Percentiles rank a stretch among this genome's conserved stretches.
Conservation (phyloP, 53 echinoderm and acorn worm genomes). For the Holothuria scabra region DNA sequence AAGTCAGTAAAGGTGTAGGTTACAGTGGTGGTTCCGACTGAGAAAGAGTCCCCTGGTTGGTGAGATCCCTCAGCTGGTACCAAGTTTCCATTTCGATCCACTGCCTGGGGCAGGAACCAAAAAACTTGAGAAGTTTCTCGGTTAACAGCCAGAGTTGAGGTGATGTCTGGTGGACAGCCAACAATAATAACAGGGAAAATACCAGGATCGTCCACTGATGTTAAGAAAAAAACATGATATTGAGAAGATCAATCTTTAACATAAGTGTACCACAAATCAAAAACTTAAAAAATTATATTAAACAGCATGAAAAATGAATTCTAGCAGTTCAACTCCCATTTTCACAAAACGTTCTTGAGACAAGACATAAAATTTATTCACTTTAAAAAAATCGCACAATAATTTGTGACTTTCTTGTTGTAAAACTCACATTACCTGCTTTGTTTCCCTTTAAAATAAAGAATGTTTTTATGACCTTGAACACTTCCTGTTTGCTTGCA, state of each 20-base stretch:
- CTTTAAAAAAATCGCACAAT: no score
- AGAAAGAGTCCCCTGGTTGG: constrained; percentile 15
- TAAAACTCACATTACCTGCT: no score
- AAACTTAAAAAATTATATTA: no score
- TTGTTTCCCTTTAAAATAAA: no score
- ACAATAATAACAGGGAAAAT: constrained; percentile 11
- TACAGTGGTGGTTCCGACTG: constrained; percentile 4
- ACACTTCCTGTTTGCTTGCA: no score
- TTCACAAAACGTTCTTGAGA: no score
- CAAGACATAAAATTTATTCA: no score
- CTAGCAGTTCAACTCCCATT: no score
- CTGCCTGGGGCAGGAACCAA: constrained; percentile 29
- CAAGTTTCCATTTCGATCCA: constrained; percentile 17
- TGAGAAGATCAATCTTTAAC: background rate
- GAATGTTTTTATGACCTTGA: no score
- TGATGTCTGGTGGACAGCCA: constrained; percentile 39
- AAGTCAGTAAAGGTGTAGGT: constrained; percentile 36
- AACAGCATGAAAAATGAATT: no score
- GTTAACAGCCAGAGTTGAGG: constrained; percentile 15
- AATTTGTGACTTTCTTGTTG: no score
- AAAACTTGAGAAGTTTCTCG: constrained; percentile 10
- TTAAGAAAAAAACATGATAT: background rate
- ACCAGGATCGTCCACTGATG: constrained; percentile 19
- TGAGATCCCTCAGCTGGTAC: constrained; percentile 3
- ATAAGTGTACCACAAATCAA: background rate